A percentile compares a stretch with the other conserved stretches of the same genome.
Evolutionary conservation across 1,140 invertebrate species (phyloP).

Genomic region (Saccostrea glomerata): DNA sequence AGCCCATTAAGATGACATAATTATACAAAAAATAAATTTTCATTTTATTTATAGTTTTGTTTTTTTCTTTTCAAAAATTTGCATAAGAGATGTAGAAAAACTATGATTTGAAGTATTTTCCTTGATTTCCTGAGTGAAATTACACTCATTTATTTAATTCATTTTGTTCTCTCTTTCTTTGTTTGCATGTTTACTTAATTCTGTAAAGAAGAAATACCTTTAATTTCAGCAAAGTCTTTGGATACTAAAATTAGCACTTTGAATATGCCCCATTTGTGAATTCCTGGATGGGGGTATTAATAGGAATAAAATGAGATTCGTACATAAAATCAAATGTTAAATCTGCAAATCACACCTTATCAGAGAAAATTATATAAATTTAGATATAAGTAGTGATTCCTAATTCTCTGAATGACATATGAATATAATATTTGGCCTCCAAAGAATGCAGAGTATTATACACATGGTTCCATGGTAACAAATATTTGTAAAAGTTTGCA

Average conservation of each 20-base stretch:
- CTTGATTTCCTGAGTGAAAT: too few species aligned
- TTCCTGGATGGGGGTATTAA: too few species aligned
- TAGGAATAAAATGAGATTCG: background rate
- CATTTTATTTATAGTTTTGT: background rate
- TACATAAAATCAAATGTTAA: background rate
- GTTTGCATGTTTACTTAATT: too few species aligned
- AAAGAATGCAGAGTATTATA: background rate
- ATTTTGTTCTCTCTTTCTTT: too few species aligned
- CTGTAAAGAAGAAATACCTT: too few species aligned
- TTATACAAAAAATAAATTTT: background rate
- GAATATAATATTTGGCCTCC: background rate
- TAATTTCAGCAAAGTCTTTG: too few species aligned
- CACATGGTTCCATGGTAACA: background rate
- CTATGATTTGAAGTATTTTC: too few species aligned
- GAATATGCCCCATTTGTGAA: too few species aligned
- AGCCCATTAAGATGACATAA: background rate
- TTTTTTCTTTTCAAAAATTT: too few species aligned
- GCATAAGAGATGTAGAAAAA: too few species aligned
- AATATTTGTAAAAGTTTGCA: conserved; percentile 15
- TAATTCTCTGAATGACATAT: background rate
- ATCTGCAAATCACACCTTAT: background rate
- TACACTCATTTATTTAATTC: too few species aligned
- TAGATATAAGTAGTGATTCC: background rate
- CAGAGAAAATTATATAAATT: background rate
- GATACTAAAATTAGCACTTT: too few species aligned